Base-by-base conservation (phyloP, 2,888 invertebrate species). In the Ichneumon xanthorius region DNA sequence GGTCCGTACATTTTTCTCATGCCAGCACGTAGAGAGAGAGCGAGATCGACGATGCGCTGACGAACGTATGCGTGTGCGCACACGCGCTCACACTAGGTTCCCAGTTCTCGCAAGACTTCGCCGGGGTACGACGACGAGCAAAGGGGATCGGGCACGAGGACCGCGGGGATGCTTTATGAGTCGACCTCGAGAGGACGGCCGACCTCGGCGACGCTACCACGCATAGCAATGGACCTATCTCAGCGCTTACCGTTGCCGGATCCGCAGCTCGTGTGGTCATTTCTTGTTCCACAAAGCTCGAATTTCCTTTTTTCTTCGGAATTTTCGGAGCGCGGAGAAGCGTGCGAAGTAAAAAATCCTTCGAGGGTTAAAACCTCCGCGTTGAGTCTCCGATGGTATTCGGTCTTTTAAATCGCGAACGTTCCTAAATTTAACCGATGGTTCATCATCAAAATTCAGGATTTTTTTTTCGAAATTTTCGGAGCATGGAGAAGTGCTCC, bases 141-240 rank as follows among this genome's bases (percentile, higher is more conserved):
- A 75, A 26, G 78, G 68, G 79, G 70, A 76, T 80, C 71, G 85
- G 58, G 65, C 45, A 80, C 73, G 80, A 68, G 82, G 70, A 73
- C 65, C 83, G 65, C 55, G 88, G 86, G 90, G 90, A 91, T 92
- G 91, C 87, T 92, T 92, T 92, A 91, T 92, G 91, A 89, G 88
- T 87, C 91, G 90, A 91, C 92, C 91, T 90, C 89, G 87, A 88
- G 89, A 86, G 87, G 88, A 89, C 89, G 88, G 88, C 84, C 90
- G 91, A 91, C 90, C 90, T 90, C 88, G 88, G 87, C 87, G 78
- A 77, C 88, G 88, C 89, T 84, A 87, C 87, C 88, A 88, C 88
- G 92, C 92, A 92, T 92, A 92, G 91, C 92, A 90, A 92, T 92
- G 91, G 89, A 88, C 80, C 85, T 68, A 72, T 82, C 80, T 33